Percentiles rank a stretch among this genome's conserved stretches.
Evolutionary conservation across 2,888 invertebrate species (phyloP).

Genomic region (Therioaphis trifolii): DNA sequence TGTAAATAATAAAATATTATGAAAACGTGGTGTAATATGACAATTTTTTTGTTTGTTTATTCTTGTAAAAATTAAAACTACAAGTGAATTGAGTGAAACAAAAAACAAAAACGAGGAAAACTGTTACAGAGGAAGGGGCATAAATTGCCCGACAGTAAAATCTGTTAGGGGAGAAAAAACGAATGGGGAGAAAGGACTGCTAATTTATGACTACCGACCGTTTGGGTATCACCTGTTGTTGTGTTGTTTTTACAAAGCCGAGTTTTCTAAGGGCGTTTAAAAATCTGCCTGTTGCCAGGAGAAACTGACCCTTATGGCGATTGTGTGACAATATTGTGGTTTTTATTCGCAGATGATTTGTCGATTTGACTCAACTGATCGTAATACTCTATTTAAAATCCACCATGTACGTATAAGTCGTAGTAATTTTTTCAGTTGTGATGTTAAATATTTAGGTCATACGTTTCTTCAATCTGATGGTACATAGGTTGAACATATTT

Average conservation of each 20-base stretch:
- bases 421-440: too few relatives aligned
- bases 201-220: conserved; percentile 50
- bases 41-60: not conserved
- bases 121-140: not conserved
- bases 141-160: conserved; percentile 45
- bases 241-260: conserved; percentile 39
- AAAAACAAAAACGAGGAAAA: not conserved
- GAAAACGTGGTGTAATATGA: too few relatives aligned
- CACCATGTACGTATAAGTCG: too few relatives aligned
- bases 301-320: not conserved
- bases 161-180: conserved; percentile 39
- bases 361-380: not conserved
- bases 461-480: too few relatives aligned
- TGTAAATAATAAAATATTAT: too few relatives aligned
- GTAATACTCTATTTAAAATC: too few relatives aligned
- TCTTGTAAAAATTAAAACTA: not conserved
- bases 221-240: conserved; percentile 60
- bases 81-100: not conserved
- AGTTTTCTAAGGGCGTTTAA: not conserved
- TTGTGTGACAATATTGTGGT: conserved; percentile 8
- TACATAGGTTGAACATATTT: too few relatives aligned
- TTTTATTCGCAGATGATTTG: not conserved
- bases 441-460: too few relatives aligned
- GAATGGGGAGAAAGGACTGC: not conserved
- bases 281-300: conserved; percentile 25